These are phyloP conservation scores for Strigamia maritima DNA, from an alignment of 2,888 invertebrate species.

Conservation along the genomic window DNA sequence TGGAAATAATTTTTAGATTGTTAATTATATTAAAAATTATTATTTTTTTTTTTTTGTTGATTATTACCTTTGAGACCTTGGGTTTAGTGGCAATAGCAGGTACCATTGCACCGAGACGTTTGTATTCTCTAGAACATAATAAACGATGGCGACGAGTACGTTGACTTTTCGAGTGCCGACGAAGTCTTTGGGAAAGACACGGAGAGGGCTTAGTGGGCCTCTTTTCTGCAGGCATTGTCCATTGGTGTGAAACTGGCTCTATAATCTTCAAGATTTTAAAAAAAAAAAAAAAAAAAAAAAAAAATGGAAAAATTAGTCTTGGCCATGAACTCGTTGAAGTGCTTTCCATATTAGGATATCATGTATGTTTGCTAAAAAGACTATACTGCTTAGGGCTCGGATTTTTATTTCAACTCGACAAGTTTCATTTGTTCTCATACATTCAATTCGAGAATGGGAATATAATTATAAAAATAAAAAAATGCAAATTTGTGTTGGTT, in stretches of 20 bases:
- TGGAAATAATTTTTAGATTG: conserved; percentile 44
- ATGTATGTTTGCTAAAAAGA: background rate
- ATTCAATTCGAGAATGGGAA: too few relatives aligned
- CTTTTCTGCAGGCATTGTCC: conserved; percentile 11
- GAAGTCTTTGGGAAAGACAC: background rate
- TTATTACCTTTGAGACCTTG: conserved; percentile 52
- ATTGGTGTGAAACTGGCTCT: background rate
- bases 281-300: background rate
- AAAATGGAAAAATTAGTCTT: background rate
- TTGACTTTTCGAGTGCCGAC: background rate
- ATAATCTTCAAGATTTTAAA: background rate
- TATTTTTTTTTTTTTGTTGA: background rate
- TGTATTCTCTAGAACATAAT: conserved; percentile 49
- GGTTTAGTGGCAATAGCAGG: conserved; percentile 53
- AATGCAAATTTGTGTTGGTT: too few relatives aligned
- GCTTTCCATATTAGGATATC: background rate
- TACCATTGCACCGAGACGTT: conserved; percentile 52
- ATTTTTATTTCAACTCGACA: background rate
- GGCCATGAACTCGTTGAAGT: background rate
- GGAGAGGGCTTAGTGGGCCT: background rate
- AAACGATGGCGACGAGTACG: conserved; percentile 35
- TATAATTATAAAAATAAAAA: too few relatives aligned
- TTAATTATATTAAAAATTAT: background rate
- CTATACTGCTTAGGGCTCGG: background rate
- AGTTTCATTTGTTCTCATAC: too few relatives aligned